Percentiles rank a stretch among this genome's conserved stretches.
Conservation (phyloP, 2,113 vertebrate species). For the Genyomyrus donnyi region DNA sequence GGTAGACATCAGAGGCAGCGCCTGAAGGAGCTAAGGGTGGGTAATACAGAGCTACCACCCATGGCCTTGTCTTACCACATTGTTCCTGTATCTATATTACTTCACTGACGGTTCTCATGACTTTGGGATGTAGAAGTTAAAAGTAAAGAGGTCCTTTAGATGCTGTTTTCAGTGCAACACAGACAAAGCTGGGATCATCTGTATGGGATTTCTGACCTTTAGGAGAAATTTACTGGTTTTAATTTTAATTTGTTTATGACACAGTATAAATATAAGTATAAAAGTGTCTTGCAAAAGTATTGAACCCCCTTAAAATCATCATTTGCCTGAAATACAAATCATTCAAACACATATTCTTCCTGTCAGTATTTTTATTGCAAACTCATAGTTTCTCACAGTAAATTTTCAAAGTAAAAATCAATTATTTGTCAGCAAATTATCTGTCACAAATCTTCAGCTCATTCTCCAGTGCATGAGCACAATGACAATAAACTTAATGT, state of each 20-base stretch:
- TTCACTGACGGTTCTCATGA: background rate
- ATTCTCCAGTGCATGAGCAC: background rate
- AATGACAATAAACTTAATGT: background rate
- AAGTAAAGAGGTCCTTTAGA: background rate
- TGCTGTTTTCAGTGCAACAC: background rate
- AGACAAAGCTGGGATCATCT: background rate
- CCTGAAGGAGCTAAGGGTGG: background rate
- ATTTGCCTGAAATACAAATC: background rate
- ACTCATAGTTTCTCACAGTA: background rate
- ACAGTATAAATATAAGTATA: background rate
- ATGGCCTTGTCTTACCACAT: background rate
- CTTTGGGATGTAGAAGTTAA: background rate
- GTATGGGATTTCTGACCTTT: background rate
- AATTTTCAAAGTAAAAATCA: too few species aligned
- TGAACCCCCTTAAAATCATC: background rate
- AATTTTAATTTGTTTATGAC: background rate
- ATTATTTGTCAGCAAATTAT: too few species aligned
- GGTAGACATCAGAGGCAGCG: background rate
- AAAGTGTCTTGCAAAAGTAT: background rate
- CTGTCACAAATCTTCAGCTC: background rate
- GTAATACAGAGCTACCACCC: background rate
- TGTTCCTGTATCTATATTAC: background rate
- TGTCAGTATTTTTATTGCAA: background rate
- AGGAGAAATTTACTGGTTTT: background rate
- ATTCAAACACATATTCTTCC: background rate